phyloP scores from a whole-genome alignment of 1,140 invertebrate species.

The Sinonovacula constricta region DNA sequence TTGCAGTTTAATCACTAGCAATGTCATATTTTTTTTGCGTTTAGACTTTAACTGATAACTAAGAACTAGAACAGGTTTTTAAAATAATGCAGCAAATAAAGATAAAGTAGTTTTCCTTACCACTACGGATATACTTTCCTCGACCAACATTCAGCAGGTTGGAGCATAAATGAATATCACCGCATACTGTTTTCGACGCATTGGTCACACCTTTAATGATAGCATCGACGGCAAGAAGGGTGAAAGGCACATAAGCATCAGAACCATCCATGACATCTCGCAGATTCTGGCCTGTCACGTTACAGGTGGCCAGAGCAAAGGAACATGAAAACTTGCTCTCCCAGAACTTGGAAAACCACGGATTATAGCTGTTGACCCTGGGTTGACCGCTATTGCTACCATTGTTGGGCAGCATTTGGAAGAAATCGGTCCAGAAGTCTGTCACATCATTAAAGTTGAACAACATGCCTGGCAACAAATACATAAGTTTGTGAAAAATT shows the following conservation, averaged over 20 bases:
- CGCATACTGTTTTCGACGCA: constrained; percentile 46
- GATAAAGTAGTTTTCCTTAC: too few species aligned
- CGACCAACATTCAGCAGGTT: constrained; percentile 52
- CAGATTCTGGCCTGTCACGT: constrained; percentile 37
- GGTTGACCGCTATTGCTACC: background rate
- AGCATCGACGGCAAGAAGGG: constrained; percentile 63
- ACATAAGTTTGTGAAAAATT: too few species aligned
- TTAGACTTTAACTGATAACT: too few species aligned
- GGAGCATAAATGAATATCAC: constrained; percentile 49
- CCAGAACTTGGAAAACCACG: constrained; percentile 70
- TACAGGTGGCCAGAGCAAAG: constrained; percentile 18
- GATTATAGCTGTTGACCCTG: constrained; percentile 50
- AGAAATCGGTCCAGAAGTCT: constrained; percentile 50
- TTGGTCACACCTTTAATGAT: constrained; percentile 58
- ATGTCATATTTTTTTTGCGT: too few species aligned
- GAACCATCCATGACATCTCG: constrained; percentile 3
- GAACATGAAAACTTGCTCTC: constrained; percentile 56
- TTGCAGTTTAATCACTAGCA: too few species aligned
- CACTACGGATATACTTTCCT: constrained; percentile 53
- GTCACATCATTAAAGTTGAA: constrained; percentile 26
- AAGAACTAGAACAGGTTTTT: too few species aligned
- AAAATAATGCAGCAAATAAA: too few species aligned
- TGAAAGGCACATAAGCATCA: constrained; percentile 59
- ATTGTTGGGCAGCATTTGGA: constrained; percentile 44
- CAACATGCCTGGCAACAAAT: background rate